Conservation (phyloP, 2,888 invertebrate genomes). For the Tetrapedia diversipes region DNA sequence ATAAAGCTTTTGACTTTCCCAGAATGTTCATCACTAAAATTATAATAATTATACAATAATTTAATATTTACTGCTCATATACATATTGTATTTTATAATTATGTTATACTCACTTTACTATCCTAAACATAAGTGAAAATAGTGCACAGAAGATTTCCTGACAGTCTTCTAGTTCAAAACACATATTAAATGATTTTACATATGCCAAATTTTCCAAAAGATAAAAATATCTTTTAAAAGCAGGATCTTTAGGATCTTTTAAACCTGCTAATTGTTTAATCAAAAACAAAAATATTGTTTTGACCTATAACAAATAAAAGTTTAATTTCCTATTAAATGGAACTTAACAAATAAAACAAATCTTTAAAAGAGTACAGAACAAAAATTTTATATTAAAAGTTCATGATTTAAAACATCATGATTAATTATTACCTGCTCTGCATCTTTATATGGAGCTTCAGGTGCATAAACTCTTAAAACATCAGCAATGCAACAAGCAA, state of each 20-base stretch:
- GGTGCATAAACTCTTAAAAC: slow-evolving; percentile 98
- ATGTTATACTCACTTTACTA: slow-evolving; percentile 92
- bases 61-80: slow-evolving; percentile 1
- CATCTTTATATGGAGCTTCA: slow-evolving; percentile 98
- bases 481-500: slow-evolving; percentile 99
- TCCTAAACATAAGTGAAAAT: slow-evolving; percentile 96
- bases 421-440: slow-evolving; percentile 91
- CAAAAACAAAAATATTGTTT: slow-evolving; percentile 96
- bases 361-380: slow-evolving; percentile 1
- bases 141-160: slow-evolving; percentile 98
- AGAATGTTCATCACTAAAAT: slow-evolving; percentile 94
- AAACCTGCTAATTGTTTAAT: slow-evolving; percentile 96
- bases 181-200: slow-evolving; percentile 99
- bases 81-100: neutral
- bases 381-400: neutral
- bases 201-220: slow-evolving; percentile 97
- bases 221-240: slow-evolving; percentile 98
- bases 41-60: slow-evolving; percentile 12
- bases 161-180: slow-evolving; percentile 98
- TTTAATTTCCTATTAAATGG: neutral
- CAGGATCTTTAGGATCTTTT: slow-evolving; percentile 97
- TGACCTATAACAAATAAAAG: slow-evolving; percentile 80
- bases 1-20: slow-evolving; percentile 98
- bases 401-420: slow-evolving; percentile 4
- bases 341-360: slow-evolving; percentile 10